A percentile compares a stretch with the other conserved stretches of the same genome.
Conservation (phyloP, 1,140 invertebrate species). For the Drosophila biarmipes region DNA sequence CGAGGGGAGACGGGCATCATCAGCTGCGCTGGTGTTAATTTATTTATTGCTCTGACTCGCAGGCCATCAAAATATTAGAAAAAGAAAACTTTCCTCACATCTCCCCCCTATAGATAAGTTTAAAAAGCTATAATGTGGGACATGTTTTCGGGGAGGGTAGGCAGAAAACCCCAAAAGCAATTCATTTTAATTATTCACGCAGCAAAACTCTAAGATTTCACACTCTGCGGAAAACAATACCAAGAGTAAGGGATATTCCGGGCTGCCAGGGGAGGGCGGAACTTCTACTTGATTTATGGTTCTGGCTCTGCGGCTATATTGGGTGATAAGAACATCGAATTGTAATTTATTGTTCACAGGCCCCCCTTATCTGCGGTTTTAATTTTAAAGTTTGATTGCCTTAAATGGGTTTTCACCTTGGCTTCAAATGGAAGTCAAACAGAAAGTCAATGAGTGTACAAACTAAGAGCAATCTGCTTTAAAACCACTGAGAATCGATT, state of each 20-base stretch:
- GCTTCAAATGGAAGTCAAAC: no score
- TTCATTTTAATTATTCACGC: conserved; percentile 83
- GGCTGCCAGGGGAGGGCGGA: conserved; percentile 10
- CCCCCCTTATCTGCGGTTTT: conserved; percentile 34
- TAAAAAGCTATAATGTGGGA: conserved; percentile 69
- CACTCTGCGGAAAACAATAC: conserved; percentile 55
- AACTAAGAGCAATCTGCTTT: no score
- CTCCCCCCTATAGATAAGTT: conserved; percentile 37
- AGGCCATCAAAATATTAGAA: conserved; percentile 69
- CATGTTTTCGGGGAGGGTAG: conserved; percentile 10
- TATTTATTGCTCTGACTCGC: conserved; percentile 71
- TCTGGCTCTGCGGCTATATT: conserved; percentile 43
- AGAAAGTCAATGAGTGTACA: not conserved
- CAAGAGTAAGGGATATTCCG: conserved; percentile 15
- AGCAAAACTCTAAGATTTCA: conserved; percentile 62
- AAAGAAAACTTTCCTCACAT: conserved; percentile 19
- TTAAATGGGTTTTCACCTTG: conserved; percentile 34
- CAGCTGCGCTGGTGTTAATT: conserved; percentile 57
- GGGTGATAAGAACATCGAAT: conserved; percentile 82
- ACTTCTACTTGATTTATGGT: conserved; percentile 77
- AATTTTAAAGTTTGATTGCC: conserved; percentile 60
- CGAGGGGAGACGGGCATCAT: conserved; percentile 19
- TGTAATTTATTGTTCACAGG: conserved; percentile 68
- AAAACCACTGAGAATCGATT: no score
- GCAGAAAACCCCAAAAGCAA: conserved; percentile 53